These are phyloP conservation scores for Trochalopteron elliotii DNA, from an alignment of 2,113 vertebrate species.

Conservation along the genomic window DNA sequence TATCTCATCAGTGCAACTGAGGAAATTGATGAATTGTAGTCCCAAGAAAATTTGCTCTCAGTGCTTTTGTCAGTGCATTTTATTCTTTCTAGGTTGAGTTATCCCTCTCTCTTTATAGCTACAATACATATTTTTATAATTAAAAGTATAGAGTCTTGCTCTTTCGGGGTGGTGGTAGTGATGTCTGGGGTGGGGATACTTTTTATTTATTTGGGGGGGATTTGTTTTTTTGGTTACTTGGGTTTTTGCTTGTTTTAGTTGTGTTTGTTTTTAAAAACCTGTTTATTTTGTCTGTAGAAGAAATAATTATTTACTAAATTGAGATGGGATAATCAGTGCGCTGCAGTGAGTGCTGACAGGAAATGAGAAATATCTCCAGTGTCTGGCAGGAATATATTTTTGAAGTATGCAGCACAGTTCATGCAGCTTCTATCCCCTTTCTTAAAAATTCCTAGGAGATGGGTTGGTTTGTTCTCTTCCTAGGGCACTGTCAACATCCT, in stretches of 20 bases:
- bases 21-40: background rate
- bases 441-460: background rate
- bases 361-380: background rate
- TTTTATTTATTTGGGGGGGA: background rate
- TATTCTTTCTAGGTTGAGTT: background rate
- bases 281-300: background rate
- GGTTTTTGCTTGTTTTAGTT: background rate
- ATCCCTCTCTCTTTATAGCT: background rate
- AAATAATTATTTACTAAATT: background rate
- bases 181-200: background rate
- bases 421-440: background rate
- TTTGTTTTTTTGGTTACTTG: background rate
- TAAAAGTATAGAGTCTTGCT: rapidly evolving
- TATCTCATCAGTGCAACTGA: background rate
- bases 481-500: background rate
- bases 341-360: background rate
- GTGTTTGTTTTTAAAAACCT: background rate
- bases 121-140: background rate
- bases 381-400: background rate
- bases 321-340: background rate
- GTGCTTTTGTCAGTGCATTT: background rate
- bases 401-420: background rate
- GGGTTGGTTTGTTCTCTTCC: background rate
- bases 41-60: background rate
- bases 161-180: rapidly evolving